Conservation (phyloP, 2,113 vertebrate species). For the Ciconia stormi region DNA sequence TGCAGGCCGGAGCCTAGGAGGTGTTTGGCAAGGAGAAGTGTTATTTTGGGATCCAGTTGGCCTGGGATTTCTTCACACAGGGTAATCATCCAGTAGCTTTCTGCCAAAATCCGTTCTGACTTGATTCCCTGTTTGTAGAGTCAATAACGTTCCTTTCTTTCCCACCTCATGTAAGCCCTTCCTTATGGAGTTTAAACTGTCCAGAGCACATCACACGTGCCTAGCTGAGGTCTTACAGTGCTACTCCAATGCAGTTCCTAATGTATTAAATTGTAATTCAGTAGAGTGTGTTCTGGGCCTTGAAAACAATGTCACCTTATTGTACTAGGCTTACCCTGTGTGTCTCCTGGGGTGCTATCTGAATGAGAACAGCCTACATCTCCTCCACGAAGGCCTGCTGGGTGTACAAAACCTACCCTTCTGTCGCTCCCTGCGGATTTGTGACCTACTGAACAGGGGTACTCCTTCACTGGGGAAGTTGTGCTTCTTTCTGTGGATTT, state of each 20-base stretch:
- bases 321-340: not conserved
- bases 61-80: not conserved
- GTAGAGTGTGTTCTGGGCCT: conserved; percentile 43
- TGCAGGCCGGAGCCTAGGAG: not conserved
- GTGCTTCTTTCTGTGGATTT: not conserved
- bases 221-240: not conserved
- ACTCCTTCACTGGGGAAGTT: not conserved
- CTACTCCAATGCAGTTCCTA: not conserved
- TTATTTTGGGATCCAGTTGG: conserved; percentile 4
- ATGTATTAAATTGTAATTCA: conserved; percentile 45
- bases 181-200: not conserved
- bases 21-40: not conserved
- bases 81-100: not conserved
- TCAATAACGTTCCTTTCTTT: not conserved
- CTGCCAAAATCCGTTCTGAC: not conserved
- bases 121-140: not conserved
- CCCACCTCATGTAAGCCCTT: not conserved
- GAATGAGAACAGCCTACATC: not conserved
- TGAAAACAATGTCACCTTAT: conserved; percentile 31
- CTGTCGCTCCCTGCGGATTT: not conserved
- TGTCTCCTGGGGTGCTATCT: not conserved
- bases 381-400: not conserved
- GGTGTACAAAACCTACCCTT: not conserved
- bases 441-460: not conserved
- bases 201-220: not conserved